Evolutionary conservation across 2,888 invertebrate species (phyloP), one percentile per base, ranked within the genome.

Genomic region (Idaea biselata): DNA sequence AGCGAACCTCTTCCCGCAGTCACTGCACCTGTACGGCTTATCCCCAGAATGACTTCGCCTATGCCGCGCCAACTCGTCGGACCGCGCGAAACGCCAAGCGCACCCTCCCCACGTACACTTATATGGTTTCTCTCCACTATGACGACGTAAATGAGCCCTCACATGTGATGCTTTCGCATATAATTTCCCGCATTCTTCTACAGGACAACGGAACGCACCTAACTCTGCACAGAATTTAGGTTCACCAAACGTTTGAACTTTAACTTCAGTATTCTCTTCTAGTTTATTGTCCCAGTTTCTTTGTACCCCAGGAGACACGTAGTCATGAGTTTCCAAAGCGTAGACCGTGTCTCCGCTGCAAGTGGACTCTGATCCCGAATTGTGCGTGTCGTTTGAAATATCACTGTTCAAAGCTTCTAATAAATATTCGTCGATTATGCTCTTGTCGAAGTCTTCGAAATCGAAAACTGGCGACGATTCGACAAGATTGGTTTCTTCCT

Each of bases 41-140:
- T 98, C 94, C 0, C 99, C 99, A 0, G 98, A 98, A 87, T 99
- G 99, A n/a, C 98, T 98, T 69, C 99, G 94, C 61, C 97, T 95
- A 84, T 99, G 99, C 18, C 99, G 94, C 1, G 98, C 97, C 70
- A 99, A 88, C 87, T 99, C 99, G 83, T 99, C 99, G 0, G 98
- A 98, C 63, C 99, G 94, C 17, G 98, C 98, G 91, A 99, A 99
- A 73, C 96, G 94, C 98, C 98, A 99, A 44, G 95, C 95, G 84
- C 98, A 99, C 57, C 96, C 97, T 4, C 94, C 93, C 96, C 96
- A 96, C 62, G 94, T 95, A 81, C 96, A 96, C 8, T 93, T 89
- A 78, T 96, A 96, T 0, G 96, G 96, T 78, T 96, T 96, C 80
- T 96, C 96, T 0, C 97, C 97, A 17, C 95, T 95, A 84, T 98